These are phyloP conservation scores for Hirtodrosophila confusa DNA, from an alignment of 2,888 invertebrate genomes.

Conservation along the genomic window DNA sequence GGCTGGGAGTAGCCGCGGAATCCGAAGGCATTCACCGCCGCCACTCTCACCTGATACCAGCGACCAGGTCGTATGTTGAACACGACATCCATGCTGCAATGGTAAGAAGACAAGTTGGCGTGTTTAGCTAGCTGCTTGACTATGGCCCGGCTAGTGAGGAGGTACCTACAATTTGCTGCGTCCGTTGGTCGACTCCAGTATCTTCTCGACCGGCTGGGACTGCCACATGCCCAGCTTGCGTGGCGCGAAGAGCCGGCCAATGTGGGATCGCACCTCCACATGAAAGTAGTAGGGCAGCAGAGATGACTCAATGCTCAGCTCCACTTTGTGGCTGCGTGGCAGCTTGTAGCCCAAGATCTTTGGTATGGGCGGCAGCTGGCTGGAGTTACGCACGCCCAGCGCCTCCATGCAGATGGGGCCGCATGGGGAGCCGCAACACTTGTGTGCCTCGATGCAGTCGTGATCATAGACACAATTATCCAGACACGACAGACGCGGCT, in stretches of 20 bases:
- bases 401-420: slow-evolving; percentile 89
- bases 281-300: slow-evolving; percentile 78
- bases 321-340: slow-evolving; percentile 85
- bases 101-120: not conserved
- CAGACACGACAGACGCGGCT: slow-evolving; percentile 75
- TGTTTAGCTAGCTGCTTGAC: not conserved
- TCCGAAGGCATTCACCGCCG: slow-evolving; percentile 89
- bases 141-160: not conserved
- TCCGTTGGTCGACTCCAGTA: slow-evolving; percentile 75
- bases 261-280: slow-evolving; percentile 89
- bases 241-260: slow-evolving; percentile 88
- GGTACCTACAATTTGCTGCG: slow-evolving; percentile 63
- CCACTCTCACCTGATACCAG: slow-evolving; percentile 92
- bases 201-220: slow-evolving; percentile 81
- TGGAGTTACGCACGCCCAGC: slow-evolving; percentile 83
- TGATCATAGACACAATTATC: slow-evolving; percentile 85
- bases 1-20: slow-evolving; percentile 89
- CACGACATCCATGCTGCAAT: slow-evolving; percentile 79
- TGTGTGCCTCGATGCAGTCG: slow-evolving; percentile 88
- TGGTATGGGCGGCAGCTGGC: slow-evolving; percentile 88
- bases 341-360: slow-evolving; percentile 86
- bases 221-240: slow-evolving; percentile 88
- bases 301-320: slow-evolving; percentile 85
- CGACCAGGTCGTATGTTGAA: slow-evolving; percentile 86
- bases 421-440: slow-evolving; percentile 89